Base-by-base conservation (phyloP, 2,797 vertebrate species). In the Epinephelus malabaricus region DNA sequence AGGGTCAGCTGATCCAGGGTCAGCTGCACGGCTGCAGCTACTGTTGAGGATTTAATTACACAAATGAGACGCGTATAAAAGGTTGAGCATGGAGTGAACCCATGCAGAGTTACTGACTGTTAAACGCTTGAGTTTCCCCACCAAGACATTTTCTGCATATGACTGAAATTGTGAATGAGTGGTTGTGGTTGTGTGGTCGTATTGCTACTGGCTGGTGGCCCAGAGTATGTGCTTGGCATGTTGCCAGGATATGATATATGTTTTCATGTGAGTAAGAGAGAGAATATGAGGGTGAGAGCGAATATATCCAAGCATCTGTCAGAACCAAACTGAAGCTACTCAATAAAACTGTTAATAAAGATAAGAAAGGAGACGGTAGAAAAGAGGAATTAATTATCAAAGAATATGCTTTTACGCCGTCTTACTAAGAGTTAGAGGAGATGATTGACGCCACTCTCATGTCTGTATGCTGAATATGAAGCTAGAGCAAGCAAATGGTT, bases 121-220 rank as follows among this genome's bases (percentile, higher is more conserved):
- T 47, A 14, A 47, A 74, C 1, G 54, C 38, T 80, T 71, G 19
- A 69, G 64, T 79, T 74, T 73, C 66, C 66, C 56, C 56, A 21
- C 69, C 7, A 7, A 54, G 1, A 69, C 8, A 21, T 78, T 55
- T 73, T 51, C 13, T 53, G 7, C 13, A 6, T 63, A 21, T 63
- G 79, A 77, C 73, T 79, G 56, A 91, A 86, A 78, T 86, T 84
- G 83, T 92, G 88, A 92, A 91, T 92, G 89, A 88, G 68, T 53
- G 60, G 17, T 21, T 64, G 68, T 61, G 47, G 81, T 73, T 75
- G 84, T 56, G 66, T 18, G 43, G 80, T 79, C 66, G 71, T 73
- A 77, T 89, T 80, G 81, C 81, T 73, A 73, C 82, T 89, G 88
- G 84, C 87, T 23, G 2, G 6, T n/a, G 51, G 80, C 85, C 83